Evolutionary conservation across 2,888 invertebrate genomes (phyloP), one percentile per base, ranked within the genome.

Genomic region (Hoplodrina ambigua): DNA sequence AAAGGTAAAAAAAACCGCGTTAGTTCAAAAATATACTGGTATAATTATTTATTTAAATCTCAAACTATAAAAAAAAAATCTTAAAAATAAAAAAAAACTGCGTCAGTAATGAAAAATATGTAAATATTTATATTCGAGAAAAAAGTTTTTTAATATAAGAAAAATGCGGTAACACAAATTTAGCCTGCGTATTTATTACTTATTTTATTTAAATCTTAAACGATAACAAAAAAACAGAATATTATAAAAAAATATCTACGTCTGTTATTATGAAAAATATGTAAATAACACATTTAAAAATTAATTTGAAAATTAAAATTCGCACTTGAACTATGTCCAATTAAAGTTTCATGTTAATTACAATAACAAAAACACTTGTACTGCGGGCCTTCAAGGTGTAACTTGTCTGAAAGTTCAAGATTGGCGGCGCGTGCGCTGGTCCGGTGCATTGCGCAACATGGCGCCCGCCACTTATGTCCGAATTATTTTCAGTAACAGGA

Each of bases 361-460:
- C 19, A 49, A 72, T 53, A 63, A 76, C 30, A 68, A 72, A 65
- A 72, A 61, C 49, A 55, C 46, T 70, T 56, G 69, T 63, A 41
- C 33, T 54, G 46, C 60, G 15, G 70, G 55, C 63, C 60, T 70
- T 75, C 80, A 80, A 64, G 37, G 53, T 10, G 50, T 63, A 80
- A 78, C 70, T 61, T 53, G 80, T 63, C 63, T 64, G 76, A 70
- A 78, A 78, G 80, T 78, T 78, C 78, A 78, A 78, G 76, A 75
- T 75, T 78, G 70, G 56, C 25, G 60, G 80, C 66, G 62, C 75
- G 58, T 53, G 75, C 62, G 79, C 55, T 17, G 41, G 37, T 1
- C 19, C 53, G 30, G 17, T 57, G 37, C 62, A 41, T 80, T 80
- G 70, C 66, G 60, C 52, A 80, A 78, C 11, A 44, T 55, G 33